Evolutionary conservation across 2,113 vertebrate genomes (phyloP).

Genomic region (Otolemur garnettii): DNA sequence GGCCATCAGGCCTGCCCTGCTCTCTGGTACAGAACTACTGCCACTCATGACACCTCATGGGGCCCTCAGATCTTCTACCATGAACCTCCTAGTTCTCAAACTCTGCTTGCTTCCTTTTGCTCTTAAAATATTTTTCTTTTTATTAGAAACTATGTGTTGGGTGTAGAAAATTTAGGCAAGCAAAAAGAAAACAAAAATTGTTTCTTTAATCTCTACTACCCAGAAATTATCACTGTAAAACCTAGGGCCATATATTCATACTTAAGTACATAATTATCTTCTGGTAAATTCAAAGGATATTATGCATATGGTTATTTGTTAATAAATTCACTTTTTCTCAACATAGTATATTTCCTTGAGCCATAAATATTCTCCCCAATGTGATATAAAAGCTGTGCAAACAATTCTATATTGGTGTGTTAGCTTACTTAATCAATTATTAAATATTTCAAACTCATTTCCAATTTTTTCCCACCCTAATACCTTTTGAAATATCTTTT

Average conservation of each 20-base stretch:
- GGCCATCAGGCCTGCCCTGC: neutral
- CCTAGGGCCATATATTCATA: neutral
- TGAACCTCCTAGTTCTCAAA: neutral
- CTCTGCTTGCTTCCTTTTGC: neutral
- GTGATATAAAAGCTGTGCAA: neutral
- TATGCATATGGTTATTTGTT: neutral
- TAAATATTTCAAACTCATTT: conserved; percentile 48
- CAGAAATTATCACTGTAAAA: neutral
- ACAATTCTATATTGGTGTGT: neutral
- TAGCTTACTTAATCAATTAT: neutral
- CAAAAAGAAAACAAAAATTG: conserved; percentile 2
- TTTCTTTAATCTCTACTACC: neutral
- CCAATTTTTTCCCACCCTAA: neutral
- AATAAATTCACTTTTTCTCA: conserved; percentile 18
- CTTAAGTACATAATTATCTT: neutral
- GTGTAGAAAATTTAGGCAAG: neutral
- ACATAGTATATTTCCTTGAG: neutral
- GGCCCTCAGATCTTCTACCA: neutral
- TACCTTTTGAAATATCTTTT: neutral
- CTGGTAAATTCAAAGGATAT: neutral
- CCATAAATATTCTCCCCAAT: neutral
- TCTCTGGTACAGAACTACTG: rapidly evolving
- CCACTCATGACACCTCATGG: rapidly evolving
- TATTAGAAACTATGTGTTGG: neutral
- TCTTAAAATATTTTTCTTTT: neutral